These are phyloP conservation scores for Porites cylindrica DNA, from an alignment of 92 coral and sea anemone genomes.

Conservation along the genomic window DNA sequence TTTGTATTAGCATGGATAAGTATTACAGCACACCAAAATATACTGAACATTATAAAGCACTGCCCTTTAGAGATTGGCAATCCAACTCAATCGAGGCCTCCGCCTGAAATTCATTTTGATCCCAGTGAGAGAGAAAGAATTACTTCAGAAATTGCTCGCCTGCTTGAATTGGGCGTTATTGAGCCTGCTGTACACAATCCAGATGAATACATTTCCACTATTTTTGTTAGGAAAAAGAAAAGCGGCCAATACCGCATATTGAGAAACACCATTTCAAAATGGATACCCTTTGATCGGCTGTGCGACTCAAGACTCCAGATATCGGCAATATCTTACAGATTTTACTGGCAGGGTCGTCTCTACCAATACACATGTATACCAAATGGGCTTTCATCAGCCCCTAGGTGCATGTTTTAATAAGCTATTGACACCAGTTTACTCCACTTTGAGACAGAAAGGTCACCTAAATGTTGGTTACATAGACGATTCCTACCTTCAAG, in stretches of 20 bases:
- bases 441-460: slow-evolving; percentile 18
- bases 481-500: slow-evolving; percentile 27
- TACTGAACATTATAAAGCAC: neutral
- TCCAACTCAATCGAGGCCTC: neutral
- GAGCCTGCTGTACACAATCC: too few relatives aligned
- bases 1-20: slow-evolving; percentile 4
- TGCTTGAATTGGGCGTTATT: too few relatives aligned
- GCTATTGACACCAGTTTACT: slow-evolving; percentile 22
- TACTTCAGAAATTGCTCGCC: too few relatives aligned
- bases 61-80: slow-evolving; percentile 9
- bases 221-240: too few relatives aligned
- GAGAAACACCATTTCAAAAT: slow-evolving; percentile 28
- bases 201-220: too few relatives aligned
- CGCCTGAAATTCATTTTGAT: slow-evolving; percentile 15
- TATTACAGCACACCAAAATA: slow-evolving; percentile 20
- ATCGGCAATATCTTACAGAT: slow-evolving; percentile 21
- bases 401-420: slow-evolving; percentile 30
- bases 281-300: slow-evolving; percentile 29
- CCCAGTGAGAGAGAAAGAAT: neutral
- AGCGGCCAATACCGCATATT: too few relatives aligned
- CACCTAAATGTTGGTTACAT: slow-evolving; percentile 9
- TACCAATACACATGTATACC: slow-evolving; percentile 48
- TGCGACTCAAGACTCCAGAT: slow-evolving; percentile 16
- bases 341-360: slow-evolving; percentile 18
- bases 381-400: slow-evolving; percentile 41